Percentiles rank a stretch among this genome's conserved stretches.
Evolutionary conservation across 2,113 vertebrate species (phyloP).

Genomic region (Dermatemys mawii): DNA sequence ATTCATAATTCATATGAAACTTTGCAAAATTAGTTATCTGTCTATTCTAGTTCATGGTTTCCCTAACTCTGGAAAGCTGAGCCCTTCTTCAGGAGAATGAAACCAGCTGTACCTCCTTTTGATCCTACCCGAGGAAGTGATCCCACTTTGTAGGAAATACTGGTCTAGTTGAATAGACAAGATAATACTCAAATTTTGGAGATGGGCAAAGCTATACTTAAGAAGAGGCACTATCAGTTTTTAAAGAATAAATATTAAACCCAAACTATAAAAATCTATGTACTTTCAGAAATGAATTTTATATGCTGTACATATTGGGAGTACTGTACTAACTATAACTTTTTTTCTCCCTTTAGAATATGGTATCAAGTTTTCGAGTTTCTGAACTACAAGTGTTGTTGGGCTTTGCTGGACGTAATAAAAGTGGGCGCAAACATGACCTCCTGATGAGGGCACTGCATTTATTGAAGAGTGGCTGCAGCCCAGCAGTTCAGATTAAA

Average conservation of each 20-base stretch:
- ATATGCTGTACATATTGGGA: rapidly evolving
- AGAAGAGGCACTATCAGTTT: background rate
- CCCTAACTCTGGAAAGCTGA: background rate
- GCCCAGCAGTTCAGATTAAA: constrained; percentile 86
- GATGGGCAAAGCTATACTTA: background rate
- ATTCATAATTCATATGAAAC: background rate
- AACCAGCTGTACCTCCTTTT: rapidly evolving
- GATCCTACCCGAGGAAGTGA: background rate
- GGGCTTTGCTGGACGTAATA: constrained; percentile 89
- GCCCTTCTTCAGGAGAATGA: background rate
- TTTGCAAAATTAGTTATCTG: background rate
- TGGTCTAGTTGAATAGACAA: background rate
- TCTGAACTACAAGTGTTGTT: constrained; percentile 90
- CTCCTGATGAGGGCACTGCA: constrained; percentile 89
- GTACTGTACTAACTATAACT: background rate
- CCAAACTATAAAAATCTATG: background rate
- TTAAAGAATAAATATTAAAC: background rate
- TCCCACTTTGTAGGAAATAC: background rate
- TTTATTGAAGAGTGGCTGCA: constrained; percentile 87
- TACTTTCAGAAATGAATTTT: background rate
- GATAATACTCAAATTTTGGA: background rate
- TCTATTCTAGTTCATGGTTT: background rate
- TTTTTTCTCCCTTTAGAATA: constrained; percentile 80
- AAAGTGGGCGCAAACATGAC: constrained; percentile 90
- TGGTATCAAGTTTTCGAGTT: constrained; percentile 91